Evolutionary conservation across 2,888 invertebrate genomes (phyloP).

Genomic region (Macrophya alboannulata): DNA sequence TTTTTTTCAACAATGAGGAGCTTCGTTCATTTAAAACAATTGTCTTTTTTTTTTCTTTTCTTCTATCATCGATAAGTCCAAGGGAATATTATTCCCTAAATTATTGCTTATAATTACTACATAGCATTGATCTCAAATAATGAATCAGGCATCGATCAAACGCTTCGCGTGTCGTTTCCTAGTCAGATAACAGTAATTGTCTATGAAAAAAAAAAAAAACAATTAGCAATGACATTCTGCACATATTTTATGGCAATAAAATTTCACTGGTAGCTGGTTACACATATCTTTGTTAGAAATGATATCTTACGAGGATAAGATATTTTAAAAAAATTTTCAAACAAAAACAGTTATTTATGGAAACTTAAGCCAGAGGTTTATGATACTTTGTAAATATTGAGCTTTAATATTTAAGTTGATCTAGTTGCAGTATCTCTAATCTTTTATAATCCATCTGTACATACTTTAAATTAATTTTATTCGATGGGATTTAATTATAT

Average conservation of each 20-base stretch:
- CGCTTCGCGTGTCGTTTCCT: not conserved
- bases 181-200: slow-evolving; percentile 1
- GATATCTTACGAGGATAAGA: not conserved
- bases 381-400: slow-evolving; percentile 30
- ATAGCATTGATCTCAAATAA: not conserved
- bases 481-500: slow-evolving; percentile 14
- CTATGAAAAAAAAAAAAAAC: not conserved
- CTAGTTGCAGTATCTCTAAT: not conserved
- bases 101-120: not conserved
- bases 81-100: not conserved
- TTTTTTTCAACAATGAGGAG: not conserved
- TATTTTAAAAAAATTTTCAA: not conserved
- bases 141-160: not conserved
- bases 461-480: not conserved
- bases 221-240: not conserved
- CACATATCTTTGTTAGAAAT: not conserved
- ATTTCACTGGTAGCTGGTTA: not conserved
- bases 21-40: slow-evolving; percentile 14
- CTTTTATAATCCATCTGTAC: not conserved
- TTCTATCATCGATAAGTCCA: not conserved
- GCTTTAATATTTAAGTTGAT: not conserved
- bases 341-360: not conserved
- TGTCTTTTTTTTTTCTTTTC: not conserved
- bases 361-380: not conserved
- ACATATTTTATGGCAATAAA: not conserved